Percentiles rank a stretch among this genome's conserved stretches.
Evolutionary conservation across 2,888 invertebrate genomes (phyloP).

Genomic region (Dryobota labecula): DNA sequence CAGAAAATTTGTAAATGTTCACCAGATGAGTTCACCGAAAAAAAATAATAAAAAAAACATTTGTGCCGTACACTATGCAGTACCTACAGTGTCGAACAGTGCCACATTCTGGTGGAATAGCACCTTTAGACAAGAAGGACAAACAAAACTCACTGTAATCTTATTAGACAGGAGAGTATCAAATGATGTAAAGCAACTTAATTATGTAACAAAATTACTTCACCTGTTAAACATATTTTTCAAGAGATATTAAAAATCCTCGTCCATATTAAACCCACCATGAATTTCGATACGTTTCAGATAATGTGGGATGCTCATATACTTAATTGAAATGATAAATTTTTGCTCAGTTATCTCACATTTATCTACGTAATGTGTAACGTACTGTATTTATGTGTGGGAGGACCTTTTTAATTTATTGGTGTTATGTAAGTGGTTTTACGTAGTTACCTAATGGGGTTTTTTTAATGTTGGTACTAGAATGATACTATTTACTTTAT

Average conservation of each 20-base stretch:
- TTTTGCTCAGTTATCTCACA: conserved; percentile 35
- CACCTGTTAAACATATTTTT: conserved; percentile 13
- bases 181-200: background rate
- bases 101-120: too few species aligned
- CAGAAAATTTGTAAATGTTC: too few species aligned
- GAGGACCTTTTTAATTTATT: conserved; percentile 22
- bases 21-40: too few species aligned
- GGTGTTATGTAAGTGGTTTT: background rate
- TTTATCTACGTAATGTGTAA: conserved; percentile 32
- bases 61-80: too few species aligned
- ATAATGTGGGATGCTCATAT: conserved; percentile 30
- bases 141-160: background rate
- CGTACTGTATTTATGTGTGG: conserved; percentile 14
- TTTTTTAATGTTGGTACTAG: too few species aligned
- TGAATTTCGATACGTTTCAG: conserved; percentile 32
- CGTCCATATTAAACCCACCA: conserved; percentile 20
- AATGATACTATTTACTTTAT: background rate
- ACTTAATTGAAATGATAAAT: conserved; percentile 53
- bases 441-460: background rate
- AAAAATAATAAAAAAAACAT: too few species aligned
- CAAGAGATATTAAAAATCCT: conserved; percentile 23
- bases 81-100: too few species aligned
- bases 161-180: background rate
- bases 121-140: background rate
- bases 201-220: conserved; percentile 4